Conservation (phyloP, 2,113 vertebrate genomes). For the Micromys minutus region DNA sequence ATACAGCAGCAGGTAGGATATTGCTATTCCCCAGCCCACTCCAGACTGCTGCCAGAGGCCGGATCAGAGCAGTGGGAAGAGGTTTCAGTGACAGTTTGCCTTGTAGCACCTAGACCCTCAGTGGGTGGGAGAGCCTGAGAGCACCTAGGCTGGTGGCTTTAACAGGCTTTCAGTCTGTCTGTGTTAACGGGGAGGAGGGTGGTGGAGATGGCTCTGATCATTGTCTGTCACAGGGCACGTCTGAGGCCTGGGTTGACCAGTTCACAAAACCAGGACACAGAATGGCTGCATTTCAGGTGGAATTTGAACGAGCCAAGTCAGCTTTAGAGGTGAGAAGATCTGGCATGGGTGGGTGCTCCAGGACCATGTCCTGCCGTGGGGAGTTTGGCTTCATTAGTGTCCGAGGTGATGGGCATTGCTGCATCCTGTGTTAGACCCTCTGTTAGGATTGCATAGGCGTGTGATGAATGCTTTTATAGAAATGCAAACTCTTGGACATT, state of each 20-base stretch:
- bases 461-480: not conserved
- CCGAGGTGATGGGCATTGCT: not conserved
- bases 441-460: not conserved
- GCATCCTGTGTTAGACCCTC: not conserved
- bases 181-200: not conserved
- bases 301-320: constrained; percentile 97
- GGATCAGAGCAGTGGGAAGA: constrained; percentile 71
- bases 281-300: constrained; percentile 86
- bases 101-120: constrained; percentile 38
- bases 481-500: not conserved
- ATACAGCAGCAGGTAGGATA: constrained; percentile 96
- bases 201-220: not conserved
- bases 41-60: constrained; percentile 65
- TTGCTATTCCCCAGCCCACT: constrained; percentile 71
- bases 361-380: not conserved
- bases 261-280: constrained; percentile 86
- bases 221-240: constrained; percentile 86
- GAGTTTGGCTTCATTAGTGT: not conserved
- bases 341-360: not conserved
- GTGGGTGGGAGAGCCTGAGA: constrained; percentile 65
- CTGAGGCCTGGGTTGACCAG: constrained; percentile 97
- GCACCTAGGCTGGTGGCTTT: constrained; percentile 29
- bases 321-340: constrained; percentile 94
- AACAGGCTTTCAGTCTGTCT: not conserved
- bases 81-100: constrained; percentile 1